Evolutionary conservation across 2,797 vertebrate species (phyloP).

Genomic region (Sebastes cheni): DNA sequence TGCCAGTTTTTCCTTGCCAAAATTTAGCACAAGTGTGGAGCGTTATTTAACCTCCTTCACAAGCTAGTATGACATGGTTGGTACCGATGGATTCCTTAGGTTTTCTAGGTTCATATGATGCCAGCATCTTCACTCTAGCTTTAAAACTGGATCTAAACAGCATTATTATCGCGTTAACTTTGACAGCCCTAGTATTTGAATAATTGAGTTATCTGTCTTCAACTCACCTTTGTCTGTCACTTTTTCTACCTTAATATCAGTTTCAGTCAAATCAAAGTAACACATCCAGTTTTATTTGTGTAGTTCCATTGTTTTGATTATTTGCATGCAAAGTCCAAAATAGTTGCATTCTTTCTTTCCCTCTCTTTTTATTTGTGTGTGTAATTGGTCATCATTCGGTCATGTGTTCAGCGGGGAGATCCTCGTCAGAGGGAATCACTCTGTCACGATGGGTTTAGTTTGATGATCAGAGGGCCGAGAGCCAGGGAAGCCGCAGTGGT

Average conservation of each 20-base stretch:
- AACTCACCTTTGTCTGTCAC: not conserved
- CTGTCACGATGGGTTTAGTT: constrained; percentile 24
- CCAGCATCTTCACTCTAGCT: too few species aligned
- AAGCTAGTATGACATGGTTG: too few species aligned
- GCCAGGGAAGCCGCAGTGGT: not conserved
- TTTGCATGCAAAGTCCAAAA: not conserved
- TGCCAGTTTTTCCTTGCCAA: too few species aligned
- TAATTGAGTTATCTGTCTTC: not conserved
- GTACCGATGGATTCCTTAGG: too few species aligned
- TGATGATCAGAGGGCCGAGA: not conserved
- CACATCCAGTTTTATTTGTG: not conserved
- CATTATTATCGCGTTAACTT: too few species aligned
- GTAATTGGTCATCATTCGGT: not conserved
- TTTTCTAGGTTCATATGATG: too few species aligned
- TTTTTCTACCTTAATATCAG: not conserved
- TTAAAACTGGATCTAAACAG: rapidly evolving
- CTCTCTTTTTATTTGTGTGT: not conserved
- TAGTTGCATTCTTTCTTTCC: too few species aligned
- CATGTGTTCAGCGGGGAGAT: not conserved
- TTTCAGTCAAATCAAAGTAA: not conserved
- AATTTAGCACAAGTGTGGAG: too few species aligned
- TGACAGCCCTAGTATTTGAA: not conserved
- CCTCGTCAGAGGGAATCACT: constrained; percentile 14
- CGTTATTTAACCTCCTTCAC: too few species aligned
- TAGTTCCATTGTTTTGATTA: not conserved